These are phyloP conservation scores for Drosophila watanabei DNA, from an alignment of 1,140 invertebrate species.

Conservation along the genomic window DNA sequence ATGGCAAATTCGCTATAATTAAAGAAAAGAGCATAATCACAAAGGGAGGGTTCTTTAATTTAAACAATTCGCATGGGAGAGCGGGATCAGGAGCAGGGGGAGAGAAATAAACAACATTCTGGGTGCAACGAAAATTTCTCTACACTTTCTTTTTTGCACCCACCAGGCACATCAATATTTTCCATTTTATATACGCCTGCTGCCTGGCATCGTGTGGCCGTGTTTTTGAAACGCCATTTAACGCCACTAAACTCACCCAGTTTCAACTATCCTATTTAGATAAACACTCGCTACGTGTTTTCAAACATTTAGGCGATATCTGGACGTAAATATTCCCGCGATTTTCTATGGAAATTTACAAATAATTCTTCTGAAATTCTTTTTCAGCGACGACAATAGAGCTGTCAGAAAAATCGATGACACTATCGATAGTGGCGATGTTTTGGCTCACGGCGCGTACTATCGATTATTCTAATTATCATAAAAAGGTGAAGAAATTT, in stretches of 20 bases:
- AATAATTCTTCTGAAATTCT: slow-evolving; percentile 76
- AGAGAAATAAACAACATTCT: slow-evolving; percentile 68
- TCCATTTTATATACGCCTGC: slow-evolving; percentile 64
- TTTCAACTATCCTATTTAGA: slow-evolving; percentile 77
- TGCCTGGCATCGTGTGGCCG: slow-evolving; percentile 68
- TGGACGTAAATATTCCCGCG: slow-evolving; percentile 75
- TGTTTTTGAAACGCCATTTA: slow-evolving; percentile 50
- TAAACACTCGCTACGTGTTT: slow-evolving; percentile 72
- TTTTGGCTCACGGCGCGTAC: not conserved
- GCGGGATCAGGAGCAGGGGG: slow-evolving; percentile 13
- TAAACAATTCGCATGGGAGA: slow-evolving; percentile 23
- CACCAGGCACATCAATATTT: slow-evolving; percentile 79
- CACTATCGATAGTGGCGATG: slow-evolving; percentile 21
- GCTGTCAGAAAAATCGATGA: slow-evolving; percentile 21
- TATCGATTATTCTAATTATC: not conserved
- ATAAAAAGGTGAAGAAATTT: not conserved
- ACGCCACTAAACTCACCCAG: slow-evolving; percentile 79
- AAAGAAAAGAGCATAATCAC: slow-evolving; percentile 55
- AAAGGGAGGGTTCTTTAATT: slow-evolving; percentile 11
- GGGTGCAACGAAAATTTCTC: slow-evolving; percentile 79
- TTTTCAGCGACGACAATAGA: slow-evolving; percentile 58
- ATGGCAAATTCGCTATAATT: slow-evolving; percentile 40
- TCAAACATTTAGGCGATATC: slow-evolving; percentile 78
- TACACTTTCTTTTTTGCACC: slow-evolving; percentile 81
- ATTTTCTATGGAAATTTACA: slow-evolving; percentile 66